Evolutionary conservation across 2,888 invertebrate species (phyloP).

Genomic region (Trypoxylon attenuatum): DNA sequence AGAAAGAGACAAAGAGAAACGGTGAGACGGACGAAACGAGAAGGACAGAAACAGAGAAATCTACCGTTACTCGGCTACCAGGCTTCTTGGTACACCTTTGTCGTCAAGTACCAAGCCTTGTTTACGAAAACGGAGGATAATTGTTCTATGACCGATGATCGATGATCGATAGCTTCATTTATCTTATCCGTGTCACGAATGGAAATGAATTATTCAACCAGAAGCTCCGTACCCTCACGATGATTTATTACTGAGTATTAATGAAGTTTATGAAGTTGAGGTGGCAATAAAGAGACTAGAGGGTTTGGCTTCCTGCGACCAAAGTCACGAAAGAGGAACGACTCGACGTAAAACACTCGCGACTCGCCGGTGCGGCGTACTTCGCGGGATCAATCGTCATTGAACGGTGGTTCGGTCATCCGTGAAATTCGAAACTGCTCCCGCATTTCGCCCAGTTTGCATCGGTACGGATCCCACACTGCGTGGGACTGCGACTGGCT

Average conservation of each 20-base stretch:
- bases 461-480: slow-evolving; percentile 16
- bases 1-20: background rate
- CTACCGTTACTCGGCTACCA: background rate
- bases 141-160: slow-evolving; percentile 31
- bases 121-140: slow-evolving; percentile 7
- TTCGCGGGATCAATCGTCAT: slow-evolving; percentile 38
- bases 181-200: no score
- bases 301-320: slow-evolving; percentile 14
- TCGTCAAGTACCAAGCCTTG: background rate
- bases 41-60: no score
- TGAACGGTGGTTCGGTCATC: slow-evolving; percentile 41
- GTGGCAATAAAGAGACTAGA: slow-evolving; percentile 1
- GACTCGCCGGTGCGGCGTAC: slow-evolving; percentile 1
- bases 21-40: no score
- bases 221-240: no score
- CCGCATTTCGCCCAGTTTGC: slow-evolving; percentile 41
- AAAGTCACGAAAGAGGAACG: slow-evolving; percentile 8
- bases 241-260: no score
- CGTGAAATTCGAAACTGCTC: slow-evolving; percentile 52
- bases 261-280: slow-evolving; percentile 12
- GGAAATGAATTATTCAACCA: no score
- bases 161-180: slow-evolving; percentile 32
- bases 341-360: slow-evolving; percentile 12
- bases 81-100: background rate
- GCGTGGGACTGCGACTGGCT: slow-evolving; percentile 34